Conservation (phyloP, 2,797 vertebrate genomes). For the Squalus acanthias region DNA sequence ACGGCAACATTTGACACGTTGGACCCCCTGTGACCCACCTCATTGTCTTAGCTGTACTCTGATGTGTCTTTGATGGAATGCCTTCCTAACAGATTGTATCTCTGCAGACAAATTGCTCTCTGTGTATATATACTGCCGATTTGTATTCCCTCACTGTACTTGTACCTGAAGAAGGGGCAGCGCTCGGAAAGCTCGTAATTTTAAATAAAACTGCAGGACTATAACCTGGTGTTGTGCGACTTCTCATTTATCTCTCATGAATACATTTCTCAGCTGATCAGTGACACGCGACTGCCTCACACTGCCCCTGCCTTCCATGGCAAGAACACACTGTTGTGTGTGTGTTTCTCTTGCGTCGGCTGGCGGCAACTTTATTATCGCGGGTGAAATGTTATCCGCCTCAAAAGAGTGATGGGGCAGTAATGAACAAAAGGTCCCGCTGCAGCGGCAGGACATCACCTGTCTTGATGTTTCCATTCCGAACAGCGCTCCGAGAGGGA, state of each 20-base stretch:
- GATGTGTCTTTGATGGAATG: no score
- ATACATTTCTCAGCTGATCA: background rate
- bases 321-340: background rate
- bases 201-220: no score
- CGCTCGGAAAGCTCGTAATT: no score
- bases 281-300: background rate
- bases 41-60: no score
- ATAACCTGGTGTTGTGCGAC: no score
- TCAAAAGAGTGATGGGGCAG: constrained; percentile 48
- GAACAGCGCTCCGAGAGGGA: constrained; percentile 39
- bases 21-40: no score
- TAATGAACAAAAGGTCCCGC: constrained; percentile 48
- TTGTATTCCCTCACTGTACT: no score
- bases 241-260: background rate
- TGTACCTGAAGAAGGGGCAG: no score
- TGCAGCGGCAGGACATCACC: constrained; percentile 38
- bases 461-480: constrained; percentile 47
- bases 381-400: constrained; percentile 51
- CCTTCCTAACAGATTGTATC: no score
- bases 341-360: constrained; percentile 47
- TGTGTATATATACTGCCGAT: no score
- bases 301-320: background rate
- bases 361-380: constrained; percentile 53
- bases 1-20: no score
- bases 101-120: no score